Percentiles rank a stretch among this genome's conserved stretches.
phyloP scores from a whole-genome alignment of 2,888 invertebrate genomes.

The Dugesia japonica region DNA sequence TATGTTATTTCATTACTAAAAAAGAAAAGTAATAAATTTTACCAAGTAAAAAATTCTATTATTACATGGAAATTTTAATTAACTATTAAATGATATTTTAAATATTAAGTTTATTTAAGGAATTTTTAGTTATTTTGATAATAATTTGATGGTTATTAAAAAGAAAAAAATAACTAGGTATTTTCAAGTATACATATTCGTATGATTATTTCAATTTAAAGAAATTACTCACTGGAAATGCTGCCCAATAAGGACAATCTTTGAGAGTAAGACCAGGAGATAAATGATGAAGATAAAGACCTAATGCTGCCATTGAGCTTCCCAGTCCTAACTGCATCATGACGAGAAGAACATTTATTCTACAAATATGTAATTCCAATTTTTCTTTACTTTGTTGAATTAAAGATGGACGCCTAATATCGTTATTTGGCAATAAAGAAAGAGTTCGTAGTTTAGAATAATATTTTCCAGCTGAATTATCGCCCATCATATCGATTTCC shows the following conservation, averaged over 20 bases:
- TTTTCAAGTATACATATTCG: too few relatives aligned
- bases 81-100: too few relatives aligned
- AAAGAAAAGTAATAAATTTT: too few relatives aligned
- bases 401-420: not conserved
- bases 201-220: not conserved
- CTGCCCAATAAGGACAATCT: slow-evolving; percentile 39
- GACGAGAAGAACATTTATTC: slow-evolving; percentile 38
- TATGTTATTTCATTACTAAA: too few relatives aligned
- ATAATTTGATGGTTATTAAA: too few relatives aligned
- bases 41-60: too few relatives aligned
- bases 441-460: not conserved
- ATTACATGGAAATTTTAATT: too few relatives aligned
- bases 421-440: not conserved
- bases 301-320: slow-evolving; percentile 37
- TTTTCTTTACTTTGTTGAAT: slow-evolving; percentile 24
- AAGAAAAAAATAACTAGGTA: too few relatives aligned
- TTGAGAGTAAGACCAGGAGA: slow-evolving; percentile 37
- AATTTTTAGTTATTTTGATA: too few relatives aligned
- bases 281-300: slow-evolving; percentile 38
- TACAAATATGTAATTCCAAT: slow-evolving; percentile 35
- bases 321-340: slow-evolving; percentile 38
- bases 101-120: too few relatives aligned
- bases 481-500: not conserved
- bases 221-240: slow-evolving; percentile 38
- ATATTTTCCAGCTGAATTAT: not conserved